Evolutionary conservation across 1,140 invertebrate genomes (phyloP).

Genomic region (Goniozus legneri): DNA sequence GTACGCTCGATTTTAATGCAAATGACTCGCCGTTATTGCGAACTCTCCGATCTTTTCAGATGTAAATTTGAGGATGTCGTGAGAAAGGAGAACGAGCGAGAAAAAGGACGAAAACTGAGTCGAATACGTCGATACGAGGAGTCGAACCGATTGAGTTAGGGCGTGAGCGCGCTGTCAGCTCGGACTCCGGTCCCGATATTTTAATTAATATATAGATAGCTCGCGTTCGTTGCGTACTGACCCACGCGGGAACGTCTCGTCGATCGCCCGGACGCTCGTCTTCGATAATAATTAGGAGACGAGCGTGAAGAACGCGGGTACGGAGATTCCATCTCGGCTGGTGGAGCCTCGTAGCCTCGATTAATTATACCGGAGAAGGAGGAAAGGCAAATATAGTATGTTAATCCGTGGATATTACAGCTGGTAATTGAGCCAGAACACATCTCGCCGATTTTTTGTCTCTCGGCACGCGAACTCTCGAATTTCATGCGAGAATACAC

Average conservation of each 20-base stretch:
- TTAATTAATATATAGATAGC: constrained; percentile 44
- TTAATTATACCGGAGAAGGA: constrained; percentile 20
- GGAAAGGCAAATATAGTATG: constrained; percentile 25
- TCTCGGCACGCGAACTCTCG: background rate
- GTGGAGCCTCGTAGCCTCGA: no score
- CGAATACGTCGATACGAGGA: background rate
- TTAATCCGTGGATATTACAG: constrained; percentile 18
- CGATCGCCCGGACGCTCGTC: constrained; percentile 12
- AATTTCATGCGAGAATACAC: no score
- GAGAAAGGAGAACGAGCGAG: no score
- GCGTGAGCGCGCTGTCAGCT: constrained; percentile 35
- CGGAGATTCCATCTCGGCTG: no score
- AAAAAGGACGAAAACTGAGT: constrained; percentile 4
- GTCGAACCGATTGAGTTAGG: constrained; percentile 6
- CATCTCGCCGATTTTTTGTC: no score
- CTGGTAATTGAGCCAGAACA: constrained; percentile 21
- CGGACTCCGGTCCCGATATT: constrained; percentile 28
- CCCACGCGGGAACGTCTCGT: constrained; percentile 8
- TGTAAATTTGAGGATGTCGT: background rate
- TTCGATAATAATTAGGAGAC: constrained; percentile 29
- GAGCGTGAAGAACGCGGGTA: no score
- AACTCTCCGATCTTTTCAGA: no score
- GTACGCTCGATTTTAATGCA: no score
- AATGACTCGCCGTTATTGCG: no score
- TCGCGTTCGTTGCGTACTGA: no score